Evolutionary conservation across 2,113 vertebrate genomes (phyloP).

Genomic region (Pygoscelis adeliae): DNA sequence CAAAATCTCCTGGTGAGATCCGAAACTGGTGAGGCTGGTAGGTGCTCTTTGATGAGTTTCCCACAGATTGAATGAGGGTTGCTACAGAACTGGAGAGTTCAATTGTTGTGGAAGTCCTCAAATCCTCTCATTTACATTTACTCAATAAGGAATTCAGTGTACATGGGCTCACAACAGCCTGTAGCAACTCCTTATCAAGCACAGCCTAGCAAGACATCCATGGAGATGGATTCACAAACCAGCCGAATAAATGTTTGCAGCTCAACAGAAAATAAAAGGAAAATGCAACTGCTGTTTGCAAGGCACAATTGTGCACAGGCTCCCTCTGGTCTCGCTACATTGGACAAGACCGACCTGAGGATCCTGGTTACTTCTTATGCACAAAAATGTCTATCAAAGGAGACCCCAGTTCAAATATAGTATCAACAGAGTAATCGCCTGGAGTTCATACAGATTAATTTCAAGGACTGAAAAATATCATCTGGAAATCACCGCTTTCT

Average conservation of each 20-base stretch:
- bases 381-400: not conserved
- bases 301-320: not conserved
- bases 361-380: not conserved
- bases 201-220: not conserved
- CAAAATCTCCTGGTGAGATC: not conserved
- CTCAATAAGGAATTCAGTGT: conserved; percentile 18
- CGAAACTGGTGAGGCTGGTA: not conserved
- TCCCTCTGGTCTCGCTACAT: not conserved
- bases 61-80: not conserved
- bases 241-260: not conserved
- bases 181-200: not conserved
- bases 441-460: not conserved
- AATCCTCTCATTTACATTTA: conserved; percentile 45
- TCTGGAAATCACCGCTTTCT: not conserved
- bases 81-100: conserved; percentile 2
- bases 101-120: conserved; percentile 33
- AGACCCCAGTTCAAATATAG: not conserved
- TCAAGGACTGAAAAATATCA: not conserved
- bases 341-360: not conserved
- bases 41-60: conserved; percentile 33
- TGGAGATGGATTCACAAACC: conserved; percentile 2
- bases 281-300: not conserved
- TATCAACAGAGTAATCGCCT: not conserved
- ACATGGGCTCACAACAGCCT: conserved; percentile 20
- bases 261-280: conserved; percentile 25